phyloP scores from a whole-genome alignment of 2,797 vertebrate species.

The Coreius guichenoti region DNA sequence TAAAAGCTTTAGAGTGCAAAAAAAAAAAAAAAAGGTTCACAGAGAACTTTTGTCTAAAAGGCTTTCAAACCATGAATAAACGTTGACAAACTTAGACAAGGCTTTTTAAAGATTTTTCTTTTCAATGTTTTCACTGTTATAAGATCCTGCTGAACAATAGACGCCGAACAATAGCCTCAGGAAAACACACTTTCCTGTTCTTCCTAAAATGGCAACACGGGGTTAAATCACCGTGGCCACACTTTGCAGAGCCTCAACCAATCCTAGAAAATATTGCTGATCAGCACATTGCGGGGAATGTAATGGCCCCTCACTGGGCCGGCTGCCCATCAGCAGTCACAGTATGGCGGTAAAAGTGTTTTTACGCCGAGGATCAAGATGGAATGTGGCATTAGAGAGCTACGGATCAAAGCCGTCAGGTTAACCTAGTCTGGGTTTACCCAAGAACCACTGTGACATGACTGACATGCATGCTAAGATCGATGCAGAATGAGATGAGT shows the following conservation, averaged over 20 bases:
- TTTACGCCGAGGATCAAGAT: slow-evolving; percentile 21
- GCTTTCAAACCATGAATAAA: slow-evolving; percentile 10
- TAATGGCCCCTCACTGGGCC: slow-evolving; percentile 33
- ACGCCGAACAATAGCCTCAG: slow-evolving; percentile 57
- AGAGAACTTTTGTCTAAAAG: neutral
- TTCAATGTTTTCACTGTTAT: slow-evolving; percentile 23
- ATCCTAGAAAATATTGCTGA: slow-evolving; percentile 56
- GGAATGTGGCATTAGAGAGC: slow-evolving; percentile 47
- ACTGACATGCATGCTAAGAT: slow-evolving; percentile 17
- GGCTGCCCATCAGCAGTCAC: slow-evolving; percentile 37
- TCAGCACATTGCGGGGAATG: slow-evolving; percentile 63
- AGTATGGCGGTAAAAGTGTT: slow-evolving; percentile 7
- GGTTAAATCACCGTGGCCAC: slow-evolving; percentile 55
- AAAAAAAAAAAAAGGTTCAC: neutral
- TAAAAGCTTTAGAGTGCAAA: neutral
- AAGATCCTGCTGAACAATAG: slow-evolving; percentile 41
- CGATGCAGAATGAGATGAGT: slow-evolving; percentile 12
- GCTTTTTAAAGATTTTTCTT: neutral
- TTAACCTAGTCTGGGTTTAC: slow-evolving; percentile 51
- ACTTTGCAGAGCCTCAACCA: slow-evolving; percentile 48
- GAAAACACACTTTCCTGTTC: slow-evolving; percentile 59
- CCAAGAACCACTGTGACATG: slow-evolving; percentile 24
- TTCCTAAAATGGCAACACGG: slow-evolving; percentile 54
- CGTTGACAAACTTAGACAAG: neutral
- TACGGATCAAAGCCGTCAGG: slow-evolving; percentile 19